Evolutionary conservation across 2,113 vertebrate genomes (phyloP).

Genomic region (Hassar affinis): DNA sequence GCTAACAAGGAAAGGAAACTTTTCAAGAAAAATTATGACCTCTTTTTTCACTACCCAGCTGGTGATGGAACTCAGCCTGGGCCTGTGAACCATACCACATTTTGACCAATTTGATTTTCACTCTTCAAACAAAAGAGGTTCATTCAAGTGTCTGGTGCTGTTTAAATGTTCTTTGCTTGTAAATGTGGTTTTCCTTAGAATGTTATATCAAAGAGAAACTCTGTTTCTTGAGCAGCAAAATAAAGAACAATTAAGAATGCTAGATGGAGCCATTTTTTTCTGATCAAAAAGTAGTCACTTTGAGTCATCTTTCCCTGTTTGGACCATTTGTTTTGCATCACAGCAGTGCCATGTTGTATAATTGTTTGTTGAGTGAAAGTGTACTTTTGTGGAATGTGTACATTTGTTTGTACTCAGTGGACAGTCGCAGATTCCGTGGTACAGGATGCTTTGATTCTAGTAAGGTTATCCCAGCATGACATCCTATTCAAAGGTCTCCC

Average conservation of each 20-base stretch:
- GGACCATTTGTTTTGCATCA: constrained; percentile 11
- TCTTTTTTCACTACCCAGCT: background rate
- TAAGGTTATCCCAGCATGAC: constrained; percentile 62
- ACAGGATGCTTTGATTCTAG: constrained; percentile 52
- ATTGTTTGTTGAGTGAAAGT: constrained; percentile 18
- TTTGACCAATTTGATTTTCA: background rate
- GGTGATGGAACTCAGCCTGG: background rate
- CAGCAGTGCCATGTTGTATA: constrained; percentile 16
- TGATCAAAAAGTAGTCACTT: background rate
- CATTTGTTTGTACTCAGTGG: constrained; percentile 62
- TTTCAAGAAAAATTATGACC: background rate
- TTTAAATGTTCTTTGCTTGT: background rate
- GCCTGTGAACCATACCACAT: background rate
- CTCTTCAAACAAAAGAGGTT: background rate
- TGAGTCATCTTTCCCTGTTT: background rate
- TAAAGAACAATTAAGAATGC: background rate
- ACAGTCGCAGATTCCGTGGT: constrained; percentile 49
- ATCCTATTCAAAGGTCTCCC: constrained; percentile 62
- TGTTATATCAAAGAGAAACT: background rate
- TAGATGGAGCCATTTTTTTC: background rate
- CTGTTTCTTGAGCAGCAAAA: background rate
- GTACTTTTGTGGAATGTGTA: constrained; percentile 47
- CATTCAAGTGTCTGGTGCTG: background rate
- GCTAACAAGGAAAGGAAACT: background rate
- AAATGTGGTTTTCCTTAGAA: background rate